Conservation (phyloP, 2,113 vertebrate species). For the Cervus canadensis region DNA sequence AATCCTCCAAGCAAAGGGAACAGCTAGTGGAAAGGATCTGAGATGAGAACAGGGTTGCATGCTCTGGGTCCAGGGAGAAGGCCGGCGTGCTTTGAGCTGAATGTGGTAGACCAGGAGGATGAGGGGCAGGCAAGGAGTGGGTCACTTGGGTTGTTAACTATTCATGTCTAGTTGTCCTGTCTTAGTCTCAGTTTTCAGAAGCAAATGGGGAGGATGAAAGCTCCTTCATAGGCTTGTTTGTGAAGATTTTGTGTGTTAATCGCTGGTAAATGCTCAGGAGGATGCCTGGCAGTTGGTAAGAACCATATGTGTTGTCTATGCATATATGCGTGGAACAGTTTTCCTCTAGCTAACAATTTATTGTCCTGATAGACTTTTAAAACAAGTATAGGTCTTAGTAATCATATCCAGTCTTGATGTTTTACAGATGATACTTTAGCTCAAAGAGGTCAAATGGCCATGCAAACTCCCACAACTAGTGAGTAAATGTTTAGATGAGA, state of each 20-base stretch:
- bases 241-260: neutral
- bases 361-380: neutral
- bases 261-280: neutral
- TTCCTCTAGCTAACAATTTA: neutral
- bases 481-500: conserved; percentile 39
- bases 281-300: neutral
- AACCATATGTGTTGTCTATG: neutral
- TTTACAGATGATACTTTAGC: neutral
- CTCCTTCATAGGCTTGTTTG: neutral
- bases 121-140: neutral
- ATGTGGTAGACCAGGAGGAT: neutral
- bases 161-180: neutral
- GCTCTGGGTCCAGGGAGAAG: neutral
- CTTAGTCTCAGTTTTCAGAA: neutral
- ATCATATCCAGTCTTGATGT: neutral
- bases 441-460: neutral
- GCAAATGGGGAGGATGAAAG: neutral
- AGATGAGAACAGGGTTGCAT: neutral
- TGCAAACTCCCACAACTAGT: neutral
- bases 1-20: neutral
- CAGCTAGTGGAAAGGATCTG: neutral
- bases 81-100: neutral
- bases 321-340: neutral
- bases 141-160: neutral
- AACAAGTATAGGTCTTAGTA: neutral